phyloP scores from a whole-genome alignment of 2,113 vertebrate genomes.

The Cynocephalus volans region DNA sequence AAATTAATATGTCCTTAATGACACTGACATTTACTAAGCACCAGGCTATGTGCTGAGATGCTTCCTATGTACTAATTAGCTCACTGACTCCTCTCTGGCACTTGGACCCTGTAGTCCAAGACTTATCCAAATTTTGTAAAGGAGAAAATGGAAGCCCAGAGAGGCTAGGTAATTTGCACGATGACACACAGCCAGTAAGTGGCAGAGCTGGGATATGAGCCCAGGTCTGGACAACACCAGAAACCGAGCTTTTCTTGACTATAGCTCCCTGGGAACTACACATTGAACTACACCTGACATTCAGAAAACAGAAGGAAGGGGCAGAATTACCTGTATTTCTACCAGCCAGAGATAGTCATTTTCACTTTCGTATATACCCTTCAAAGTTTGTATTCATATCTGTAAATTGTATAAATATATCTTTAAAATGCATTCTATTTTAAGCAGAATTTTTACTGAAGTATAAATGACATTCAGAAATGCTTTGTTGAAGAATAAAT shows the following conservation, averaged over 20 bases:
- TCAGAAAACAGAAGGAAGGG: background rate
- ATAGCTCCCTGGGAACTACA: background rate
- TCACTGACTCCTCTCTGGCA: background rate
- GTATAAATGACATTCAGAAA: background rate
- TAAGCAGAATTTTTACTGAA: background rate
- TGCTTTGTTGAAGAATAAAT: too few relatives aligned
- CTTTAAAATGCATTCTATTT: background rate
- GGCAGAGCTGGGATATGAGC: background rate
- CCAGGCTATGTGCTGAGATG: background rate
- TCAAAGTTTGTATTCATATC: background rate
- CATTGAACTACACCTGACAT: background rate
- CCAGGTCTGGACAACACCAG: background rate
- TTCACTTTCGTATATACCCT: background rate
- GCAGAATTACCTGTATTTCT: background rate
- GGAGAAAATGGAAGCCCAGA: background rate
- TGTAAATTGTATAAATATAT: background rate
- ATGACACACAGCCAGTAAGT: background rate
- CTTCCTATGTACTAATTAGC: too few relatives aligned
- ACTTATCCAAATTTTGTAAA: background rate
- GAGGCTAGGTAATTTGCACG: background rate
- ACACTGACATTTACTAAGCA: background rate
- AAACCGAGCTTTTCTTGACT: background rate
- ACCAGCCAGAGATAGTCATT: background rate
- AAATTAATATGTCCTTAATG: accelerated
- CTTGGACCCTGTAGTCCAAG: background rate